phyloP scores from a whole-genome alignment of 1,140 invertebrate species.

The Ceratoteleas bidentatus region DNA sequence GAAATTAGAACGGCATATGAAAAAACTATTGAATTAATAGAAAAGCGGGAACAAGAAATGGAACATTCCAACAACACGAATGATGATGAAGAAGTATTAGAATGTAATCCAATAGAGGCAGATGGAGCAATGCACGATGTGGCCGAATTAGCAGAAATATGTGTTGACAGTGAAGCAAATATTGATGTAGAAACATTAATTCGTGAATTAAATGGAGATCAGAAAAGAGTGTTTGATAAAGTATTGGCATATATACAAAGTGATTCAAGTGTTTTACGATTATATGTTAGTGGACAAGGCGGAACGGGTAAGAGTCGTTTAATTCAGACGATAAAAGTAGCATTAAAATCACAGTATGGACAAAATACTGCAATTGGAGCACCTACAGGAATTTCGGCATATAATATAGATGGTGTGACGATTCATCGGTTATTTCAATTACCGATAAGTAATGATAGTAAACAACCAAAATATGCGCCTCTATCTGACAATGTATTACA shows the following conservation, averaged over 20 bases:
- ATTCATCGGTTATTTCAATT: slow-evolving; percentile 14
- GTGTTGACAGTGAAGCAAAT: slow-evolving; percentile 13
- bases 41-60: slow-evolving; percentile 33
- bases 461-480: slow-evolving; percentile 44
- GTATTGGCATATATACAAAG: slow-evolving; percentile 17
- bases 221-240: slow-evolving; percentile 58
- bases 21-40: slow-evolving; percentile 38
- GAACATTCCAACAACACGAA: slow-evolving; percentile 7
- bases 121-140: slow-evolving; percentile 62
- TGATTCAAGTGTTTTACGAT: slow-evolving; percentile 2
- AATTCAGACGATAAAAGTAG: neutral
- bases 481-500: slow-evolving; percentile 37
- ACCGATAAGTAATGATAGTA: slow-evolving; percentile 35
- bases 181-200: slow-evolving; percentile 44
- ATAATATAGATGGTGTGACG: slow-evolving; percentile 5
- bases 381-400: slow-evolving; percentile 2
- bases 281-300: slow-evolving; percentile 4
- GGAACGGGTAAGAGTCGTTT: slow-evolving; percentile 2
- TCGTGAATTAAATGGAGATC: slow-evolving; percentile 58
- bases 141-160: slow-evolving; percentile 22
- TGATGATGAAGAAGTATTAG: slow-evolving; percentile 15
- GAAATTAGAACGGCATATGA: slow-evolving; percentile 57
- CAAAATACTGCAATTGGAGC: neutral
- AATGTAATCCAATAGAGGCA: slow-evolving; percentile 42
- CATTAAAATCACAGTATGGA: neutral